A percentile compares a stretch with the other conserved stretches of the same genome.
phyloP scores from a whole-genome alignment of 2,113 vertebrate species.

The Dascyllus trimaculatus region DNA sequence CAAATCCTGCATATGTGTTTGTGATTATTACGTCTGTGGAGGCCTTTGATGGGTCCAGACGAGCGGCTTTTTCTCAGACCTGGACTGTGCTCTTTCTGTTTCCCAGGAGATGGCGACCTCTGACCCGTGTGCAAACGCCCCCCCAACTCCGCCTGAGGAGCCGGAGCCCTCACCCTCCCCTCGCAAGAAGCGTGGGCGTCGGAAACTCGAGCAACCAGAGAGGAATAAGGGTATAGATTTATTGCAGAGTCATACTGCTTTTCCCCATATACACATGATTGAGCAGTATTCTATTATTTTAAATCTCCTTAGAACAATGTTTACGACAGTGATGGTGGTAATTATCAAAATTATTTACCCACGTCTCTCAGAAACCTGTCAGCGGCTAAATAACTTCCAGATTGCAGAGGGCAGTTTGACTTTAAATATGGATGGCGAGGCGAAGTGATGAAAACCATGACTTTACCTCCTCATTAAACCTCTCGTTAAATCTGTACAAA shows the following conservation, averaged over 20 bases:
- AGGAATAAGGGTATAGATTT: constrained; percentile 75
- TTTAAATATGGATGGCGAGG: constrained; percentile 39
- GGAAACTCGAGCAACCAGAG: constrained; percentile 78
- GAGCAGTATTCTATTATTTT: not conserved
- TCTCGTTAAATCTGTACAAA: constrained; percentile 65
- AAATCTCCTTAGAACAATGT: not conserved
- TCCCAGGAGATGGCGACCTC: constrained; percentile 81
- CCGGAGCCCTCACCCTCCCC: constrained; percentile 78
- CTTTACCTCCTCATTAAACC: constrained; percentile 53
- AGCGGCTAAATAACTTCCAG: constrained; percentile 45
- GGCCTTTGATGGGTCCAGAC: constrained; percentile 62
- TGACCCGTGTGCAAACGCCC: constrained; percentile 87
- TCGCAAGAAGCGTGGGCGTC: constrained; percentile 81
- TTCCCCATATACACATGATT: not conserved
- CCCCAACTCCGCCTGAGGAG: constrained; percentile 89
- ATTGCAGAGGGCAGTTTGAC: constrained; percentile 29
- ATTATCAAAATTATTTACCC: no score
- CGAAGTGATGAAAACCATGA: constrained; percentile 61
- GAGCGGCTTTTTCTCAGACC: constrained; percentile 66
- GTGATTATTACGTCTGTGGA: constrained; percentile 40
- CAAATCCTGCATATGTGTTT: constrained; percentile 40
- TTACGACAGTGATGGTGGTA: not conserved
- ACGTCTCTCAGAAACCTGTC: not conserved
- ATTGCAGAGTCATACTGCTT: constrained; percentile 19
- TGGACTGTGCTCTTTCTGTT: constrained; percentile 69